Conservation (phyloP, 2,113 vertebrate species). For the Uropsilus gracilis region DNA sequence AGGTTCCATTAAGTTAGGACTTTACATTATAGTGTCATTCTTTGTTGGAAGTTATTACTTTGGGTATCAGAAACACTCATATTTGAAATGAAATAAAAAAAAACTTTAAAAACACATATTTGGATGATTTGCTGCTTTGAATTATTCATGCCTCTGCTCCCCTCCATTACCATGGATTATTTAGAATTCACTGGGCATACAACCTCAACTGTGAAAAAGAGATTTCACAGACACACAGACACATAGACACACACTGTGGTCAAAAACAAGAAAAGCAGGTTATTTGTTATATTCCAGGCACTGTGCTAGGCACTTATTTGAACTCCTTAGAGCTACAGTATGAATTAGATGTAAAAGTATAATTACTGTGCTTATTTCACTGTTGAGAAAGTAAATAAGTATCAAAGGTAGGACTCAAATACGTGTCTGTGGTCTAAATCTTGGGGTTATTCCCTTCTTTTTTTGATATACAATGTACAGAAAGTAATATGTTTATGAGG, state of each 20-base stretch:
- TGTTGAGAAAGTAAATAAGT: not conserved
- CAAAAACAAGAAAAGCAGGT: not conserved
- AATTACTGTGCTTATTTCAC: not conserved
- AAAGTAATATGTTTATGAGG: not conserved
- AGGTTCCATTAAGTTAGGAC: not conserved
- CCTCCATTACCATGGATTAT: not conserved
- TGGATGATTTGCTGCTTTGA: not conserved
- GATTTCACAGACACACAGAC: not conserved
- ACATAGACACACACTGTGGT: not conserved
- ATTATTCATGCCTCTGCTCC: conserved; percentile 4
- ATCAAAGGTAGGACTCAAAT: not conserved
- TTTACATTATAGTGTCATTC: not conserved
- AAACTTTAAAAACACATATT: not conserved
- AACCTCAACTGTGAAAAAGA: conserved; percentile 11
- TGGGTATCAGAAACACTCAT: not conserved
- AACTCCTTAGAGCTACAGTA: not conserved
- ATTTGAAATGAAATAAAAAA: conserved; percentile 48
- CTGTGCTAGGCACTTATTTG: not conserved
- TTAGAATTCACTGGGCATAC: conserved; percentile 18
- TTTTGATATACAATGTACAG: not conserved
- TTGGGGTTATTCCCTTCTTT: not conserved
- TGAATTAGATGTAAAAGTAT: not conserved
- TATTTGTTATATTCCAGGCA: conserved; percentile 14
- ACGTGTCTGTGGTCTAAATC: not conserved
- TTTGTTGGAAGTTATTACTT: conserved; percentile 42